Evolutionary conservation across 2,113 vertebrate genomes (phyloP), one percentile per base, ranked within the genome.

Genomic region (Silurus glanis): DNA sequence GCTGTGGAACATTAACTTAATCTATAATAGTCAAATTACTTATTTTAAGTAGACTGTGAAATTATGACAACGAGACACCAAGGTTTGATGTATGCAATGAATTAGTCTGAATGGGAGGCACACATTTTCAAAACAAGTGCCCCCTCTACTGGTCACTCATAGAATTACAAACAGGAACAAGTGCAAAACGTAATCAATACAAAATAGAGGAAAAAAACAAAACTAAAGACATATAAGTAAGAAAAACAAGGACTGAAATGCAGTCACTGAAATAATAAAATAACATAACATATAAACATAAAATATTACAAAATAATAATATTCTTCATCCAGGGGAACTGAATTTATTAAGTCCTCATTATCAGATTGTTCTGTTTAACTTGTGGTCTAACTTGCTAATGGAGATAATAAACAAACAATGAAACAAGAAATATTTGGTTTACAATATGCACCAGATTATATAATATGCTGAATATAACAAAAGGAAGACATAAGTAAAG

Each of bases 121-220:
- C 4, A 8, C 23, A 56, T 66, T 86, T 49, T 58, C 47, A 85
- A 23, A 83, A 12, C 88, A 87, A 85, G 61, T 76, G 10, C 88
- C 72, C 25, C 88, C 83, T 87, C 88, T 89, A 87, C 67, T 87
- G 85, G 81, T 53, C 55, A 64, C 21, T 51, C 16, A 85, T 12
- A 58, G 53, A 51, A 79, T 49, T 85, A 71, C 56, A 85, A 72
- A 82, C 21, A 58, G 16, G 19, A 5, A 49, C 14, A 9, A 4
- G 45, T 47, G 8, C 37, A 72, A 23, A n/a, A 75, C 47, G 9
- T 13, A 62, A 28, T 21, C n/a, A 28, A 16, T 12, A 69, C 0
- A 69, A 7, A 6, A 58, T 58, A 58, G 23, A 61, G 19, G 45
- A 83, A 5, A 82, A 58, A 74, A 14, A 49, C 3, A 28, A 6